These are phyloP conservation scores for Anoura caudifer DNA, from an alignment of 2,113 vertebrate species.

Conservation along the genomic window DNA sequence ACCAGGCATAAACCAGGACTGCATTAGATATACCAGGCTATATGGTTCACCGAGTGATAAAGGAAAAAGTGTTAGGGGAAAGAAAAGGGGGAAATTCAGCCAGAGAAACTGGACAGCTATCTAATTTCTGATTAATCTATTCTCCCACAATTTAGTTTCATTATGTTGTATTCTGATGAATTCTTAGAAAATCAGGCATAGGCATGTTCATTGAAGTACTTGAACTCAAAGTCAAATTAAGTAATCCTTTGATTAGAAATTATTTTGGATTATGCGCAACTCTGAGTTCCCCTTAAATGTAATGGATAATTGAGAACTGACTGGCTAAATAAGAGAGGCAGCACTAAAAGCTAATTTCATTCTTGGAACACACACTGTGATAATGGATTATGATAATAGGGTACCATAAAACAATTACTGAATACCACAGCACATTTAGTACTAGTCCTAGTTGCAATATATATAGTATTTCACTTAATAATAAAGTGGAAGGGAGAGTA, in stretches of 20 bases:
- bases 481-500: neutral
- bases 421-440: conserved; percentile 30
- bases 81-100: neutral
- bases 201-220: neutral
- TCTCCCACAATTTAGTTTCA: neutral
- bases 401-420: conserved; percentile 42
- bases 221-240: conserved; percentile 42
- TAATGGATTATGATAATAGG: conserved; percentile 48
- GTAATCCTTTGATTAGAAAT: conserved; percentile 36
- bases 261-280: neutral
- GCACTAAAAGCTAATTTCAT: conserved; percentile 64
- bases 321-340: conserved; percentile 53
- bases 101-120: neutral
- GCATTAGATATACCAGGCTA: neutral
- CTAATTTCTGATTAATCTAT: neutral
- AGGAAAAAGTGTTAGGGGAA: neutral
- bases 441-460: conserved; percentile 33
- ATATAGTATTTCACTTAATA: neutral
- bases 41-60: neutral
- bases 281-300: conserved; percentile 29
- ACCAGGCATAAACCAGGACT: neutral
- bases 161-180: neutral
- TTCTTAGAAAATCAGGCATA: conserved; percentile 11
- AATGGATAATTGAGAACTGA: conserved; percentile 56
- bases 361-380: conserved; percentile 50